These are phyloP conservation scores for Tribolium freemani DNA, from an alignment of 2,888 invertebrate genomes.

Conservation along the genomic window DNA sequence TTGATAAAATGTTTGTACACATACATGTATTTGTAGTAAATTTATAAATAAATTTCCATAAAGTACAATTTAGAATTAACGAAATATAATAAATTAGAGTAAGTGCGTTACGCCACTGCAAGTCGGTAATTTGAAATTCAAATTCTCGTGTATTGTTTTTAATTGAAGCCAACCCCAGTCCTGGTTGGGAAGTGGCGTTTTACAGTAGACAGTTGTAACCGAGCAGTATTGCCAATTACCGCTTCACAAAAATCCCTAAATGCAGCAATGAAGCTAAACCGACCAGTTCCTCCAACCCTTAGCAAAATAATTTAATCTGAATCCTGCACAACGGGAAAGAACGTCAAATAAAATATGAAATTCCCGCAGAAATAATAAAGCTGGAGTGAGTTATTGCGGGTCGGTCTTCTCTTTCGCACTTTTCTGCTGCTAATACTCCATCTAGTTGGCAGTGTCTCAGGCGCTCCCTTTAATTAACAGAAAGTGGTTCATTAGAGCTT, in stretches of 20 bases:
- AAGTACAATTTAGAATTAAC: constrained; percentile 24
- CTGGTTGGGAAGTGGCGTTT: constrained; percentile 51
- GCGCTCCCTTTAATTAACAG: constrained; percentile 85
- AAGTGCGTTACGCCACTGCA: constrained; percentile 44
- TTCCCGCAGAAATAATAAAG: constrained; percentile 55
- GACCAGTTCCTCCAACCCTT: constrained; percentile 50
- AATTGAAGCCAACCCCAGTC: constrained; percentile 54
- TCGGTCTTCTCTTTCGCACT: constrained; percentile 57
- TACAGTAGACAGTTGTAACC: constrained; percentile 54
- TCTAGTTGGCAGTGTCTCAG: constrained; percentile 65
- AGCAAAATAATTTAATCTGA: constrained; percentile 59
- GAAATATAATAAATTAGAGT: constrained; percentile 40
- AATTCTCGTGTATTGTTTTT: constrained; percentile 58
- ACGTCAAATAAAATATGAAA: constrained; percentile 56
- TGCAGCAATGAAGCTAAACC: constrained; percentile 55
- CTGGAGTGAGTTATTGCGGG: constrained; percentile 51
- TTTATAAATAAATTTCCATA: constrained; percentile 3
- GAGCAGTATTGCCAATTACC: constrained; percentile 58
- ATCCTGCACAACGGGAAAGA: constrained; percentile 52
- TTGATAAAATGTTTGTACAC: not conserved
- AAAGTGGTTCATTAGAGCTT: constrained; percentile 93
- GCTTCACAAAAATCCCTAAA: constrained; percentile 61
- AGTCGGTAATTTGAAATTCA: constrained; percentile 54
- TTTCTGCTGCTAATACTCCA: constrained; percentile 61
- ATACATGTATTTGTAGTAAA: not conserved